A percentile compares a stretch with the other conserved stretches of the same genome.
Conservation (phyloP, 2,113 vertebrate species). For the Cochlearius cochlearius region DNA sequence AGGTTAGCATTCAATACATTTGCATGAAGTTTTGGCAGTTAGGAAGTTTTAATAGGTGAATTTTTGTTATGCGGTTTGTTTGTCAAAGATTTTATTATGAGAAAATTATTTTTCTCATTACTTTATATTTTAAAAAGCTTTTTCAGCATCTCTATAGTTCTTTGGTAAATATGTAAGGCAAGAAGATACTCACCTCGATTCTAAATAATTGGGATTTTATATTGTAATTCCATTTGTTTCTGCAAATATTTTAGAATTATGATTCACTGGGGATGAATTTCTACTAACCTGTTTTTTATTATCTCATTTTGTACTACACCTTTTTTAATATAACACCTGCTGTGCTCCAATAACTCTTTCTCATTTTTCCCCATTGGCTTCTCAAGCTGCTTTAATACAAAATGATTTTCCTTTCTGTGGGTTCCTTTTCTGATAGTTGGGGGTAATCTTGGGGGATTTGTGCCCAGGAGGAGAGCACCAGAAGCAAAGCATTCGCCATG, state of each 20-base stretch:
- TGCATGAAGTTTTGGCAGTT: background rate
- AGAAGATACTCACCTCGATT: slow-evolving; percentile 33
- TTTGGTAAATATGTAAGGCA: slow-evolving; percentile 24
- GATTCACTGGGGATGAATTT: slow-evolving; percentile 52
- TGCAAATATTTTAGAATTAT: slow-evolving; percentile 59
- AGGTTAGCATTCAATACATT: background rate
- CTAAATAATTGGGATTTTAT: slow-evolving; percentile 68
- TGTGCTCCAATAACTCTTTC: slow-evolving; percentile 32
- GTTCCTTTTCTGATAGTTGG: background rate
- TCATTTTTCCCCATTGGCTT: slow-evolving; percentile 21
- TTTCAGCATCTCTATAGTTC: background rate
- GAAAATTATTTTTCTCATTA: slow-evolving; percentile 52
- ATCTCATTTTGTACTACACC: slow-evolving; percentile 47
- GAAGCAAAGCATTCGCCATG: background rate
- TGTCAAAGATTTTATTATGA: slow-evolving; percentile 48
- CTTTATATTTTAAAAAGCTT: slow-evolving; percentile 46
- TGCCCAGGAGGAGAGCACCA: background rate
- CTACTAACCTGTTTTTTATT: slow-evolving; percentile 57
- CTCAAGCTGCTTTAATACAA: background rate
- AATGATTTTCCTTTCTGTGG: background rate
- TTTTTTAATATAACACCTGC: slow-evolving; percentile 54
- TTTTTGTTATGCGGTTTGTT: background rate
- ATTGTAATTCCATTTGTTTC: slow-evolving; percentile 64
- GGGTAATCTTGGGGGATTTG: background rate
- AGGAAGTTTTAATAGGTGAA: background rate